Evolutionary conservation across 1,140 invertebrate genomes (phyloP), one percentile per base, ranked within the genome.

Genomic region (Heliconius eleuchia): DNA sequence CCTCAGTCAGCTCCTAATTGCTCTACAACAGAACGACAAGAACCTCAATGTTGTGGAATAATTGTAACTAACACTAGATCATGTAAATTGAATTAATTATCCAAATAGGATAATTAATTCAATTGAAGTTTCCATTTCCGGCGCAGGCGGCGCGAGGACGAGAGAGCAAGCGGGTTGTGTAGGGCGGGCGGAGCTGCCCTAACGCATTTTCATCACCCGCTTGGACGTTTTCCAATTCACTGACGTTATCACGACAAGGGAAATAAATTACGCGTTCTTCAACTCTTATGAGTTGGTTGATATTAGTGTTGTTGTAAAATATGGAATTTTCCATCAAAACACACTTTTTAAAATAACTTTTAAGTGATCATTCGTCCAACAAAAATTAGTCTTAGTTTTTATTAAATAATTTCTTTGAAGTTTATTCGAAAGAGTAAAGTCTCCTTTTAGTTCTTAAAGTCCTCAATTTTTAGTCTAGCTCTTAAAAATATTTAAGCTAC

Each of bases 151-250:
- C 52, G 7, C n/a, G 55, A 57, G 55, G 55, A 34, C 4, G 34
- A 37, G 34, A 37, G 34, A 37, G 55, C 5, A 34, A 5, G 34
- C 34, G 34, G 6, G 34, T 34, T 34, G 4, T 37, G 6, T 37
- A 37, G 34, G 34, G 34, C 6, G 34, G 6, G 34, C 34, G 34
- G 34, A 6, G 6, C 34, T 30, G 55, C 66, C 55, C 55, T 70
- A 70, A 71, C 60, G 60, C 74, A 76, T 70, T 76, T 70, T 76
- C 74, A 70, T 76, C 23, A 27, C 57, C 30, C 60, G 74, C 39
- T 37, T 76, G 74, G 74, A 66, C 74, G 42, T 70, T 76, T 46
- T 76, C 74, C 74, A 70, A 76, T 76, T 46, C 60, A 76, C 9
- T 70, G 74, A 76, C 18, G 42, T 71, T 76, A 76, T 76, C 74